Percentiles rank a stretch among this genome's conserved stretches.
phyloP scores from a whole-genome alignment of 2,113 vertebrate species.

The Galbula dea region DNA sequence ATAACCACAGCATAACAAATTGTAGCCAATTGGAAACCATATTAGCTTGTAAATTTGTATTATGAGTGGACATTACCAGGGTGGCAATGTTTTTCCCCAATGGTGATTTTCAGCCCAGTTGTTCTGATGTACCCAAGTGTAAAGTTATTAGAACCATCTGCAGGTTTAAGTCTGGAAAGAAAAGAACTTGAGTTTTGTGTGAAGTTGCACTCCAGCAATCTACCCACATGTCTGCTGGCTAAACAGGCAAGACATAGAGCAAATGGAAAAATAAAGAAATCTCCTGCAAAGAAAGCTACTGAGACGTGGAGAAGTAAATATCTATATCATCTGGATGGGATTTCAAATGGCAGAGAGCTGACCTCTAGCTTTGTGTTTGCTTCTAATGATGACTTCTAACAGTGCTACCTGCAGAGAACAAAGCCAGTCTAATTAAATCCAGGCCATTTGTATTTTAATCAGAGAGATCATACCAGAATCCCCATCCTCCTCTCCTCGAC shows the following conservation, averaged over 20 bases:
- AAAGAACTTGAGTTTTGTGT: neutral
- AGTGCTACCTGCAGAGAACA: constrained; percentile 17
- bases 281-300: constrained; percentile 40
- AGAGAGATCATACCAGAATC: neutral
- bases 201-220: neutral
- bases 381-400: neutral
- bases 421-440: constrained; percentile 9
- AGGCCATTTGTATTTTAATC: neutral
- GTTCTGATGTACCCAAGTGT: constrained; percentile 27
- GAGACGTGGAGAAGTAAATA: constrained; percentile 40
- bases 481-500: neutral
- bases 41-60: constrained; percentile 50
- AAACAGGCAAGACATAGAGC: neutral
- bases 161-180: neutral
- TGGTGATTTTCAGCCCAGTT: constrained; percentile 25
- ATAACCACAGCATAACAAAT: constrained; percentile 17
- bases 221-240: neutral
- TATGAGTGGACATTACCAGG: constrained; percentile 26
- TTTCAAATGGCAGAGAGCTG: neutral
- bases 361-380: constrained; percentile 23
- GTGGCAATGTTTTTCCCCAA: neutral
- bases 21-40: constrained; percentile 35
- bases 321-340: constrained; percentile 17
- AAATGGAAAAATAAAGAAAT: constrained; percentile 37
- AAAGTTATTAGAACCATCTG: constrained; percentile 20